Base-by-base conservation (phyloP, 2,888 invertebrate species). In the Acholoe squamosa region DNA sequence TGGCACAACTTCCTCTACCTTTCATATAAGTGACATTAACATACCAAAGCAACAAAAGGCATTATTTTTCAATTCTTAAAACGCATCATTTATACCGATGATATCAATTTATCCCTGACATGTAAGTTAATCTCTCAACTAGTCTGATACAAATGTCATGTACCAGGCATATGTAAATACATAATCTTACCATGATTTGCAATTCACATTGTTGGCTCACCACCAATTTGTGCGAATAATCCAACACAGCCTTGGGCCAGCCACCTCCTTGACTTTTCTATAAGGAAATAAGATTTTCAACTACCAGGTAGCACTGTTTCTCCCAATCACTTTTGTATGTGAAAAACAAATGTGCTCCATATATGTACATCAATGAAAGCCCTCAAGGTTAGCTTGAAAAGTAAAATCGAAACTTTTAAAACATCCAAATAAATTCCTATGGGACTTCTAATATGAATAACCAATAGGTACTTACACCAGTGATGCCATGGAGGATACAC, bases 401-500 rank as follows among this genome's bases (percentile, higher is more conserved):
- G n/a, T 61, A 61, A 61, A 14, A n/a, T 61, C 3, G 12, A 61
- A 54, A 10, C 19, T 54, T 19, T 54, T 19, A 54, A 54, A 54
- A 54, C 54, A 19, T 14, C 12, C 12, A 54, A 54, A 54, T 14
- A 54, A 54, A 54, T 19, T 19, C 54, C n/a, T n/a, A n/a, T n/a
- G n/a, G 54, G 54, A 54, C 10, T 14, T 54, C 54, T 54, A 54
- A 19, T 19, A 54, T 54, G 12, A 10, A 14, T 54, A n/a, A 61
- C 19, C 61, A n/a, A 43, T 43, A 3, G 61, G 0, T 43, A 86
- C 86, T 86, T 33, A 86, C 86, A 51, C 31, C 19, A 7, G 16
- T 86, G 19, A 89, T 31, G 16, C 61, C 89, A 80, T 96, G 93
- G 33, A 98, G 96, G 19, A 96, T 93, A 92, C 97, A 97, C 94